Percentiles rank a stretch among this genome's conserved stretches.
These are phyloP conservation scores for Galerucella nymphaeae DNA, from an alignment of 2,888 invertebrate species.

Conservation along the genomic window DNA sequence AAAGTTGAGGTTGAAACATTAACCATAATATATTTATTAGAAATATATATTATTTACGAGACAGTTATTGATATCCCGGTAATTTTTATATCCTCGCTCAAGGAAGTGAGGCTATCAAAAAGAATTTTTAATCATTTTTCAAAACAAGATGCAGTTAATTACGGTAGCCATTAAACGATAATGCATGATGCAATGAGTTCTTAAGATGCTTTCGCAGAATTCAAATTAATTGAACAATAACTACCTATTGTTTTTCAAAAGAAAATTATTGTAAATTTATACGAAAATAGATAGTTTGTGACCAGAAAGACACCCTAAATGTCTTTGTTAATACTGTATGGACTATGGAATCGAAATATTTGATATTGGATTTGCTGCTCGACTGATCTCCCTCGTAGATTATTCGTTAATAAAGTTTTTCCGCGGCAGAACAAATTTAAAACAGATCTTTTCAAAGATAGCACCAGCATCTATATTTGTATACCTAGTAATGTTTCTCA, in stretches of 20 bases:
- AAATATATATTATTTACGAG: background rate
- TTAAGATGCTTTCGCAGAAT: conserved; percentile 22
- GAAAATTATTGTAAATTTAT: conserved; percentile 20
- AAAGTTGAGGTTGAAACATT: background rate
- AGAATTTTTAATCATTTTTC: conserved; percentile 18
- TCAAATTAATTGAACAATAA: conserved; percentile 27
- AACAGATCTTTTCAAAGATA: conserved; percentile 12
- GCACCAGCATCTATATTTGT: conserved; percentile 11
- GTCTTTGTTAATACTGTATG: too few species aligned
- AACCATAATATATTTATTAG: background rate
- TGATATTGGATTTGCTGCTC: too few species aligned
- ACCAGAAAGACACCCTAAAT: too few species aligned
- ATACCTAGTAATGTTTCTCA: conserved; percentile 22
- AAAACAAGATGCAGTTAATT: conserved; percentile 20
- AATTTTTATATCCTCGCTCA: background rate
- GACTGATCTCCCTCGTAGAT: background rate
- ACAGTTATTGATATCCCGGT: background rate
- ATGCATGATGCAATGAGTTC: conserved; percentile 7
- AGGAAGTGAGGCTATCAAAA: conserved; percentile 15
- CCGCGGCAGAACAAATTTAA: background rate
- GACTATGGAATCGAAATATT: too few species aligned
- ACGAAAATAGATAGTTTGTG: background rate
- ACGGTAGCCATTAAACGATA: conserved; percentile 19
- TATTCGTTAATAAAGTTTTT: background rate
- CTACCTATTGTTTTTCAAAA: conserved; percentile 29